Evolutionary conservation across 2,797 vertebrate species (phyloP), one percentile per base, ranked within the genome.

Genomic region (Coregonus ussuriensis): DNA sequence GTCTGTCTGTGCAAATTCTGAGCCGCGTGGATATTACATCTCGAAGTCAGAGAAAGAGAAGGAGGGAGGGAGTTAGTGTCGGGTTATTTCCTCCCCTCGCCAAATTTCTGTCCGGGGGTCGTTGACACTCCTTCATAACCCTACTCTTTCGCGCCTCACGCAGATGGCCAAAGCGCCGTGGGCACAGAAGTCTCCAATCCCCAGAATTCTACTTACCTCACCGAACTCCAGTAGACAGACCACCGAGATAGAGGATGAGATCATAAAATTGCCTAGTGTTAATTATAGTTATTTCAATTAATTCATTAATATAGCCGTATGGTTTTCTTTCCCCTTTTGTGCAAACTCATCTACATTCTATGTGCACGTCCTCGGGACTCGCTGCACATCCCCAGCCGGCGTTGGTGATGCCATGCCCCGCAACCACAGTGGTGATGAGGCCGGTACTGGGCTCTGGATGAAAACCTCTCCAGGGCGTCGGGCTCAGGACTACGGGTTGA

Each of bases 381-480:
- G 81, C 84, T 75, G 91, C 88, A 85, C 91, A 77, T 85, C 83
- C 80, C 88, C 86, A 84, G 82, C 85, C 81, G 81, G 89, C 89
- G 93, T 91, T 89, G 94, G 94, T 95, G 95, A 97, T 97, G 96
- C 95, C 93, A 98, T 98, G 97, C 96, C 96, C 94, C 95, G 96
- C 90, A 96, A 94, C 91, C 95, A 95, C 94, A 93, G 95, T 90
- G 95, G 95, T 89, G 97, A 96, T 83, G 96, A 97, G 87, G 93
- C 94, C 86, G 91, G 95, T 90, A 91, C 95, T 83, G 97, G 96
- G 90, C 95, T 97, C 93, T 97, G 97, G 97, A 91, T 96, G 93
- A 96, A 95, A 90, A 91, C 88, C 66, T 89, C 93, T 1, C 74
- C 91, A 6, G 93, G 90, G 63, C 90, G 94, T 89, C 91, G 92